Evolutionary conservation across 2,888 invertebrate species (phyloP).

Genomic region (Trissonchulus sp.): DNA sequence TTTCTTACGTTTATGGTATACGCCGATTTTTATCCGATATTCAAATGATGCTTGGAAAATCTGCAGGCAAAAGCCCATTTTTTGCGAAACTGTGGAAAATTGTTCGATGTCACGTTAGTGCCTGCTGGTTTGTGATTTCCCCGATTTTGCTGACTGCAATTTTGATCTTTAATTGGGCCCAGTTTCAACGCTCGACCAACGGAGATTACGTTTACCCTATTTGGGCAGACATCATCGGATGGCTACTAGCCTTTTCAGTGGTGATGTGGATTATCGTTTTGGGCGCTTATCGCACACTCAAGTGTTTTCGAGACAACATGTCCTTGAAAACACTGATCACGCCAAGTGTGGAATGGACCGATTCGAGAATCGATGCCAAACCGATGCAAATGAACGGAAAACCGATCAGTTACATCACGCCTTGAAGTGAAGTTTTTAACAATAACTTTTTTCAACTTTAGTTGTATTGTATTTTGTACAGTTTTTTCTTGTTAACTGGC

Average conservation of each 20-base stretch:
- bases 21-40: conserved; percentile 30
- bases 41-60: conserved; percentile 20
- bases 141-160: conserved; percentile 15
- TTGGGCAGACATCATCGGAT: conserved; percentile 27
- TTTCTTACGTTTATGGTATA: conserved; percentile 57
- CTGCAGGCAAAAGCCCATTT: neutral
- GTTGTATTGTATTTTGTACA: too few relatives aligned
- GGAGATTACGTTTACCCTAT: conserved; percentile 25
- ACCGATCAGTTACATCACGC: too few relatives aligned
- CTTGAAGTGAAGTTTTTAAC: too few relatives aligned
- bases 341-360: neutral
- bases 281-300: neutral
- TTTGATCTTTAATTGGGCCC: conserved; percentile 20
- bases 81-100: neutral
- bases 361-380: neutral
- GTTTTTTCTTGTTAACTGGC: too few relatives aligned
- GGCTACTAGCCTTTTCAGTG: conserved; percentile 9
- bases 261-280: conserved; percentile 27
- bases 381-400: too few relatives aligned
- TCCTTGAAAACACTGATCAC: neutral
- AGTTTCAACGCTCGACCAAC: neutral
- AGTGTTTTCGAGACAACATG: neutral
- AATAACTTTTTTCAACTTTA: too few relatives aligned
- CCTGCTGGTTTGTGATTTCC: conserved; percentile 27
- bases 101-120: neutral